Percentiles rank a stretch among this genome's conserved stretches.
phyloP scores from a whole-genome alignment of 2,888 invertebrate genomes.

The Sinhomidia bicolor region DNA sequence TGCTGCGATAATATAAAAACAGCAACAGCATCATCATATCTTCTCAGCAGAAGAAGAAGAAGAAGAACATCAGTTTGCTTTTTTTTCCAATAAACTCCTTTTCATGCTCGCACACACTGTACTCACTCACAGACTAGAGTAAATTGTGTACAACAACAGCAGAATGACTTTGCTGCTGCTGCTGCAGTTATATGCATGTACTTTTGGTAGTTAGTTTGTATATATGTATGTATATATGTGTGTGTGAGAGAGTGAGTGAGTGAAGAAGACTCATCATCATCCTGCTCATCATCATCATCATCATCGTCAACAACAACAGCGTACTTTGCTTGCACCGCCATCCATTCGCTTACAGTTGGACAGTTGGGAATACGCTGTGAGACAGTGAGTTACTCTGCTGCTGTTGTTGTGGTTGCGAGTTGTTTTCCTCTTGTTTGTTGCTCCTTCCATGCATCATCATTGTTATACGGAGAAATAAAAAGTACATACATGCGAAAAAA shows the following conservation, averaged over 20 bases:
- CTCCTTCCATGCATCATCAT: conserved; percentile 24
- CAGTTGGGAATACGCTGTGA: conserved; percentile 74
- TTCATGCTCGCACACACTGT: not conserved
- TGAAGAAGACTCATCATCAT: conserved; percentile 45
- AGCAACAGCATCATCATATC: not conserved
- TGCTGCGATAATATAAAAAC: conserved; percentile 14
- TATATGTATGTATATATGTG: no score
- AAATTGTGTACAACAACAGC: conserved; percentile 14
- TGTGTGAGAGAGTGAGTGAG: not conserved
- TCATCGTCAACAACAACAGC: conserved; percentile 11
- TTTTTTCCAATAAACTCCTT: conserved; percentile 32
- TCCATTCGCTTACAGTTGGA: conserved; percentile 64
- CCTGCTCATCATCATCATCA: not conserved
- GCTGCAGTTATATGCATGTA: not conserved
- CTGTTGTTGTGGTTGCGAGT: not conserved
- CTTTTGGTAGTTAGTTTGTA: no score
- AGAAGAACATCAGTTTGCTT: not conserved
- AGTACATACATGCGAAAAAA: not conserved
- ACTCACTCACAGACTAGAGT: not conserved
- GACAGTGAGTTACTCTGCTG: conserved; percentile 65
- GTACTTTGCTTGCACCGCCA: conserved; percentile 42
- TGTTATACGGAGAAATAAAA: not conserved
- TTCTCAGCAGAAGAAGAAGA: not conserved
- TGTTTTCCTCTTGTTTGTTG: conserved; percentile 50
- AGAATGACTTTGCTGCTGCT: not conserved